phyloP scores from a whole-genome alignment of 30 jellyfish, hydroid and myxozoan genomes.

The Cassiopea xamachana region DNA sequence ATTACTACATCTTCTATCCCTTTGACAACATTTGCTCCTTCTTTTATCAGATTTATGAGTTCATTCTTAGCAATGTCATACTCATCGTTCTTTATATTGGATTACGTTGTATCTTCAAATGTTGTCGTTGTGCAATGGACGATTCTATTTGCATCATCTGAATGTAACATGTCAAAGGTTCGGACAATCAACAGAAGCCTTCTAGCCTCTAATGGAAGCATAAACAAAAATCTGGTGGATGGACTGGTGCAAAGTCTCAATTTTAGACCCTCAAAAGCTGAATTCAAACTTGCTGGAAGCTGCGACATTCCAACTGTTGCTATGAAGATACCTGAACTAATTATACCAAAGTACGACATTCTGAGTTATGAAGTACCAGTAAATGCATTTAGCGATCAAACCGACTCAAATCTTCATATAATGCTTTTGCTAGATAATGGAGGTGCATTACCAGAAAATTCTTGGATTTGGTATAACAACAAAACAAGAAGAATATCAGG shows the following conservation, averaged over 20 bases:
- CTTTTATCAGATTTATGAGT: constrained; percentile 43
- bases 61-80: constrained; percentile 31
- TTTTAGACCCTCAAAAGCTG: constrained; percentile 15
- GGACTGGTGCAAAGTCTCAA: constrained; percentile 8
- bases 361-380: constrained; percentile 58
- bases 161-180: constrained; percentile 22
- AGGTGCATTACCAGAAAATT: constrained; percentile 26
- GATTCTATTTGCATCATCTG: constrained; percentile 1
- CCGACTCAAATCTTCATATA: constrained; percentile 20
- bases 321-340: constrained; percentile 62
- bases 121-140: constrained; percentile 41
- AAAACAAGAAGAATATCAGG: constrained; percentile 71
- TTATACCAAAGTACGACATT: constrained; percentile 72
- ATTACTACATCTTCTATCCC: constrained; percentile 12
- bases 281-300: constrained; percentile 31
- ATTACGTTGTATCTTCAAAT: background rate
- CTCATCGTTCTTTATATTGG: constrained; percentile 25
- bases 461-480: constrained; percentile 83
- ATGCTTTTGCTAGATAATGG: constrained; percentile 56
- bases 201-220: constrained; percentile 37
- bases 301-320: constrained; percentile 68
- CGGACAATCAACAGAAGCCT: constrained; percentile 24
- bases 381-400: constrained; percentile 76
- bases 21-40: constrained; percentile 14
- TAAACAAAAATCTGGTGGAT: constrained; percentile 2